These are phyloP conservation scores for Agrilus planipennis DNA, from an alignment of 1,140 invertebrate species.

Conservation along the genomic window DNA sequence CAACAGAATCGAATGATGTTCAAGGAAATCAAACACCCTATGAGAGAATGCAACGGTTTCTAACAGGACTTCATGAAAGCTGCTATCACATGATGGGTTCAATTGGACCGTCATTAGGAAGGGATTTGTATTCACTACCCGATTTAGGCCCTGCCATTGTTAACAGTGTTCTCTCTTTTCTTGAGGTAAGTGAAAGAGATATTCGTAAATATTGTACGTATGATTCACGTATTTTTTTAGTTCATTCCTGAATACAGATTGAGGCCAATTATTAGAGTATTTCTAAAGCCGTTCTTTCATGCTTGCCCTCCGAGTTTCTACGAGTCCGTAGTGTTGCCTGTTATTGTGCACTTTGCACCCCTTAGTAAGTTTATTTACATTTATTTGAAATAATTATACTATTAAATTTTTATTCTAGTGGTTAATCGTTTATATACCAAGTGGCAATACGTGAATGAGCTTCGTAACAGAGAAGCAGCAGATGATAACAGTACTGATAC, in stretches of 20 bases:
- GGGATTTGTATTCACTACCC: constrained; percentile 66
- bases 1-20: constrained; percentile 35
- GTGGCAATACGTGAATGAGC: constrained; percentile 71
- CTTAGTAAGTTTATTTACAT: constrained; percentile 47
- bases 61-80: constrained; percentile 54
- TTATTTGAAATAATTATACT: not conserved
- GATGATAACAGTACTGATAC: constrained; percentile 70
- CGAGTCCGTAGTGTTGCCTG: constrained; percentile 59
- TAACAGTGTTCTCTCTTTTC: constrained; percentile 53
- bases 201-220: not conserved
- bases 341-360: constrained; percentile 62
- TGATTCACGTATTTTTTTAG: constrained; percentile 31
- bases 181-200: constrained; percentile 39
- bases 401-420: constrained; percentile 41
- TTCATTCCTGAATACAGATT: constrained; percentile 74
- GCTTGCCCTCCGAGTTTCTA: constrained; percentile 71
- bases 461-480: constrained; percentile 51
- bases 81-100: constrained; percentile 70
- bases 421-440: constrained; percentile 58
- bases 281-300: constrained; percentile 74
- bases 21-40: constrained; percentile 42
- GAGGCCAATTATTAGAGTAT: constrained; percentile 68
- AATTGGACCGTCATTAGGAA: constrained; percentile 62
- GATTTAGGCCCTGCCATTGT: constrained; percentile 48
- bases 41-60: constrained; percentile 71